Evolutionary conservation across 1,140 invertebrate genomes (phyloP), one percentile per base, ranked within the genome.

Genomic region (Drosophila neocordata): DNA sequence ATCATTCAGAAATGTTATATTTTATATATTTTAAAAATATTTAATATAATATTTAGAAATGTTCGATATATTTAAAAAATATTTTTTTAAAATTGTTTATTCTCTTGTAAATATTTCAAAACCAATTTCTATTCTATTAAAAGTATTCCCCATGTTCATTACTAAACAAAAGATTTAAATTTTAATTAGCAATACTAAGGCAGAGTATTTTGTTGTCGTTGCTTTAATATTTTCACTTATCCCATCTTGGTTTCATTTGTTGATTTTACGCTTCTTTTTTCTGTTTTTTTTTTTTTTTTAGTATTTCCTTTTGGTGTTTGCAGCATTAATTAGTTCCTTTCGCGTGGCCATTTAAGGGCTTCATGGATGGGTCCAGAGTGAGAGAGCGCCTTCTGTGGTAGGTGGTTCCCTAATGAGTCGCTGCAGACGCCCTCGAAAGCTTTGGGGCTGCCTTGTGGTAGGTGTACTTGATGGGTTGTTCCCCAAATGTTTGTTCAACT

Each of bases 311-410:
- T 80, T 24, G 70, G 68, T 58, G 73, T 75, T 81, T 48, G 73
- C 76, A 69, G 83, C 76, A 89, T 87, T 87, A 87, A 87, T 87
- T 87, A 87, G 83, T 88, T 75, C 79, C 65, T 55, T 79, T 79
- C 57, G 84, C 79, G 75, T 88, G 72, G 76, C 83, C 79, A 67
- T 71, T 78, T 70, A 66, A 48, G 71, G 58, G 61, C 52, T 18
- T 4, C 41, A 48, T 48, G 41, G 9, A 48, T 48, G 41, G 57
- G 18, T 34, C 65, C 31, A 59, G 53, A 27, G 13, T 6, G 62
- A 62, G 38, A 48, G 41, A 48, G 18, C 41, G 41, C 41, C 41
- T 48, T 38, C 27, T 48, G 44, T 48, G 79, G 82, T 76, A 88
- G 83, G 83, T 85, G 82, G 74, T 85, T 67, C 75, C 82, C 65